A percentile compares a stretch with the other conserved stretches of the same genome.
Conservation (phyloP, 1,140 invertebrate genomes). For the Steinernema khuongi region DNA sequence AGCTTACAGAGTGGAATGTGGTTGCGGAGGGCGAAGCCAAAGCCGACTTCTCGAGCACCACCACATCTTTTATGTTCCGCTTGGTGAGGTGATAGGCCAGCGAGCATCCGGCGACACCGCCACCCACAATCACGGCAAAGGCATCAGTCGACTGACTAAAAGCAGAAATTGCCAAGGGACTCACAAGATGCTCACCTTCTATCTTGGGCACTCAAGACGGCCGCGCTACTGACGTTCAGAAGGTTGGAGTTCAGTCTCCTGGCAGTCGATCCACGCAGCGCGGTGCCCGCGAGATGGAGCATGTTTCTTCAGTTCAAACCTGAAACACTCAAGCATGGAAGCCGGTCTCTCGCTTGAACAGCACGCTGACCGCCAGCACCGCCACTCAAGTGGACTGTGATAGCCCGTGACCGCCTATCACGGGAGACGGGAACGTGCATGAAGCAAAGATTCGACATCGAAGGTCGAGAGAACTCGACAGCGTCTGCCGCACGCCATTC, state of each 20-base stretch:
- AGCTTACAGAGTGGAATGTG: slow-evolving; percentile 34
- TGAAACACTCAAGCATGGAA: no score
- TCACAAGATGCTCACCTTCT: background rate
- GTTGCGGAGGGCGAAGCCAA: slow-evolving; percentile 28
- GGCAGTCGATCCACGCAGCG: background rate
- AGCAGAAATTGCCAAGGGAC: background rate
- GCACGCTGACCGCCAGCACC: no score
- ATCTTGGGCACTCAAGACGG: background rate
- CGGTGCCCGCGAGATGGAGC: background rate
- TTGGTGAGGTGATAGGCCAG: slow-evolving; percentile 57
- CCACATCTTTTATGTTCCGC: slow-evolving; percentile 48
- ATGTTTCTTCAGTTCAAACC: background rate
- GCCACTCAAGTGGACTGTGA: no score
- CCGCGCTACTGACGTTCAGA: background rate
- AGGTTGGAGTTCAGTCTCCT: background rate
- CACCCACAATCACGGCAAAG: slow-evolving; percentile 51
- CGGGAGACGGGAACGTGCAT: no score
- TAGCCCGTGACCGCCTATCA: no score
- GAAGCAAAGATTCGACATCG: no score
- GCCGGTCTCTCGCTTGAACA: no score
- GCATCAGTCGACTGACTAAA: slow-evolving; percentile 24
- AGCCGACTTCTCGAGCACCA: slow-evolving; percentile 45
- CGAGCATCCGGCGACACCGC: slow-evolving; percentile 47
- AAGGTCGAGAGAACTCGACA: no score
- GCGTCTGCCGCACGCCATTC: no score